Evolutionary conservation across 2,888 invertebrate species (phyloP).

Genomic region (Stratiomys singularior): DNA sequence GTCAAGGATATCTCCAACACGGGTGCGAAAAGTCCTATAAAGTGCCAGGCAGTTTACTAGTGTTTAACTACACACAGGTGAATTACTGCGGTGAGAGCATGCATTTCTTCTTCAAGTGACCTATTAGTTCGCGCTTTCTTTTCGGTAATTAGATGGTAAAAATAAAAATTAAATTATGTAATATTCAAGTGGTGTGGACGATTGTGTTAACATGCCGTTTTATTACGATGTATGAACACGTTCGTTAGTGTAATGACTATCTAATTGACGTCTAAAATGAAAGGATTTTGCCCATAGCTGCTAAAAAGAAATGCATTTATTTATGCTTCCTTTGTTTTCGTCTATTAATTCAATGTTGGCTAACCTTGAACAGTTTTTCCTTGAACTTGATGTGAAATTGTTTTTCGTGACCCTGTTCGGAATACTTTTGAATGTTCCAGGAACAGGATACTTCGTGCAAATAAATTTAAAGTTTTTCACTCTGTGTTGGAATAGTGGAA

Average conservation of each 20-base stretch:
- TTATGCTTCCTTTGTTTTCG: background rate
- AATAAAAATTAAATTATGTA: background rate
- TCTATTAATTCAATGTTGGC: conserved; percentile 15
- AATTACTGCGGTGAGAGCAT: background rate
- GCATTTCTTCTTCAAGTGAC: background rate
- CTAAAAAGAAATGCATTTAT: background rate
- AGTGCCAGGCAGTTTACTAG: background rate
- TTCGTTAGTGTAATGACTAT: background rate
- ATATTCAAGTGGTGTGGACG: background rate
- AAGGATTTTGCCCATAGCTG: background rate
- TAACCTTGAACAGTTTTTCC: conserved; percentile 6
- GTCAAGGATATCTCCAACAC: conserved; percentile 20
- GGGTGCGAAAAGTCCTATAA: background rate
- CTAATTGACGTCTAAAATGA: background rate
- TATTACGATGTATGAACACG: background rate
- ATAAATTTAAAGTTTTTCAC: too few species aligned
- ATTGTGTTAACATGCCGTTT: too few species aligned
- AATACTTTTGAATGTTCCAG: background rate
- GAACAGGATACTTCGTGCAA: too few species aligned
- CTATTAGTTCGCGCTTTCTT: background rate
- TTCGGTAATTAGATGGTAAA: background rate
- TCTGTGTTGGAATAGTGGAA: too few species aligned
- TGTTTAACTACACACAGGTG: background rate
- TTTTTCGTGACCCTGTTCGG: conserved; percentile 8
- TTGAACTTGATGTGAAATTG: conserved; percentile 1